Evolutionary conservation across 2,113 vertebrate species (phyloP), one percentile per base, ranked within the genome.

Genomic region (Drymodes brunneopygia): DNA sequence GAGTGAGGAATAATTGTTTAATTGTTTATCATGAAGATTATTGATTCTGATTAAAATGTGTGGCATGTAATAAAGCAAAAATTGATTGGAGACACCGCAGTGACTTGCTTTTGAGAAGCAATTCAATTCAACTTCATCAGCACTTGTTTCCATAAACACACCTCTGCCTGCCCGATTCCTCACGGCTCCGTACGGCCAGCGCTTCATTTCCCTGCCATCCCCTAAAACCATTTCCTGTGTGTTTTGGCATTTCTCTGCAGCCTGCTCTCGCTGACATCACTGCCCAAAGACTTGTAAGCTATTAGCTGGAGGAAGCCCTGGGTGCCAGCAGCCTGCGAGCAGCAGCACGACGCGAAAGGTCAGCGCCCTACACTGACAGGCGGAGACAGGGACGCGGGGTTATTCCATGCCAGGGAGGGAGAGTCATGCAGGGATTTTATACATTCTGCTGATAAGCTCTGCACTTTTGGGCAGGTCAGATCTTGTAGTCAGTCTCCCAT

Each of bases 1-100:
- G 94, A 94, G 96, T 96, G 95, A 98, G 96, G 95, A 97, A 97
- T 98, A 98, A 98, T 98, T 98, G 98, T 98, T 98, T 98, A 98
- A 97, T 98, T 98, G 98, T 98, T 98, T 97, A 97, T 98, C 97
- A 95, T 97, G 97, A 95, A 90, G 92, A 84, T 91, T 97, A 98
- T 97, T 78, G 98, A 98, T 98, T 97, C 86, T 96, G 97, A 98
- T 98, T 98, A 98, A 97, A 98, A 97, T 66, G 96, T 97, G 96
- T 93, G 97, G 96, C 67, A 89, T 97, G 96, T 93, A 95, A 98
- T 95, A 97, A 95, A 97, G 96, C 95, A 80, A 91, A 64, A 87
- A 97, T 97, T 96, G 97, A 97, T 95, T 51, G 74, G 81, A 23
- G 69, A 95, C 83, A 88, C 88, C 33, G 7, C 27, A 28, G 91